Conservation (phyloP, 2,113 vertebrate genomes). For the Bubo scandiacus region DNA sequence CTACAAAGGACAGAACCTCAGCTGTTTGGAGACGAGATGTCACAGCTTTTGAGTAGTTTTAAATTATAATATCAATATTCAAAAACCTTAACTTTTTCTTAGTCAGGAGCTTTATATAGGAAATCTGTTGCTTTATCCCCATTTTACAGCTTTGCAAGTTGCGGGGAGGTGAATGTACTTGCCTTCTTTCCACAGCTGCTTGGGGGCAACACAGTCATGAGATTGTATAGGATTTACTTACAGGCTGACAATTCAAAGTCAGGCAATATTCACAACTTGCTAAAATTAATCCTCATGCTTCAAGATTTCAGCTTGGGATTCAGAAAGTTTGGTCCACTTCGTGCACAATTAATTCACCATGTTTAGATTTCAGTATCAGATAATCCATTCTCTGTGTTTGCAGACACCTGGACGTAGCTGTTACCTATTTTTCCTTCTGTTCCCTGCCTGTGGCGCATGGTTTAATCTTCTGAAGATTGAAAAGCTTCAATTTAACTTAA, state of each 20-base stretch:
- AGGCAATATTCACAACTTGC: not conserved
- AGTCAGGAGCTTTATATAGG: not conserved
- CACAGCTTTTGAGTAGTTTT: not conserved
- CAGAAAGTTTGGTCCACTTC: not conserved
- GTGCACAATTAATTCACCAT: rapidly evolving
- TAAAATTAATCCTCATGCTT: not conserved
- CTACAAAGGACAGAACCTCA: not conserved
- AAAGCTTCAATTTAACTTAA: not conserved
- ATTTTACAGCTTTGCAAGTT: not conserved
- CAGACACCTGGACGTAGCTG: not conserved
- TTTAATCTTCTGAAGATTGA: not conserved
- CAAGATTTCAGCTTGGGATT: not conserved
- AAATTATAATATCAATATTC: not conserved
- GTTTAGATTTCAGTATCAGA: not conserved
- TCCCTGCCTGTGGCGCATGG: not conserved
- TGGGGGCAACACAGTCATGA: not conserved
- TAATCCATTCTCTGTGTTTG: not conserved
- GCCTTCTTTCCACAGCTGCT: not conserved
- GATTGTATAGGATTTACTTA: not conserved
- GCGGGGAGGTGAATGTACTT: not conserved
- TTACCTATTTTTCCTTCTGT: not conserved
- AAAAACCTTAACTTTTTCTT: not conserved
- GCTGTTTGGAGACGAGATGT: not conserved
- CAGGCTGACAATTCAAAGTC: not conserved
- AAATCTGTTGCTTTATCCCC: not conserved